A percentile compares a stretch with the other conserved stretches of the same genome.
phyloP scores from a whole-genome alignment of 35 echinoderm and acorn worm genomes.

The Heliocidaris erythrogramma region DNA sequence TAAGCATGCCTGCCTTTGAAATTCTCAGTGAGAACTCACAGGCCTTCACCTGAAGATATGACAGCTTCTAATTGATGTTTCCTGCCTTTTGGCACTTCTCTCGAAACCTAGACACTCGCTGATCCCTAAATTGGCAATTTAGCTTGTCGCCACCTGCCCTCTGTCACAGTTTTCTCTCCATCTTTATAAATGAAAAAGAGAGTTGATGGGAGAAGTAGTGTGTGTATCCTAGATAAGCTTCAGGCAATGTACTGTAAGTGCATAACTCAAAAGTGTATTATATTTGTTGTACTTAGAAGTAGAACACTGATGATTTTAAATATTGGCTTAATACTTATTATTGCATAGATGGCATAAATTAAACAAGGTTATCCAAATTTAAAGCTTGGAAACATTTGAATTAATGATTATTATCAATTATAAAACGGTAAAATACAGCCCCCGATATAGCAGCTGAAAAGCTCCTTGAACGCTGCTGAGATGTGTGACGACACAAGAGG shows the following conservation, averaged over 20 bases:
- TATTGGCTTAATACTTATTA: too few relatives aligned
- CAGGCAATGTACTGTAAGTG: neutral
- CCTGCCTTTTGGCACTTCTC: neutral
- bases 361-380: too few relatives aligned
- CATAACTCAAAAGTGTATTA: constrained; percentile 2
- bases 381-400: too few relatives aligned
- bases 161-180: neutral
- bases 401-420: too few relatives aligned
- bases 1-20: neutral
- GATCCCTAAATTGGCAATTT: constrained; percentile 10
- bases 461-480: too few relatives aligned
- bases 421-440: too few relatives aligned
- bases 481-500: too few relatives aligned
- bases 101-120: neutral
- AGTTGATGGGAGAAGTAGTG: neutral
- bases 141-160: neutral
- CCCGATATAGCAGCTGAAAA: too few relatives aligned
- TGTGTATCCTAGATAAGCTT: neutral
- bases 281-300: too few relatives aligned
- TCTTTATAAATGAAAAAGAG: neutral
- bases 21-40: neutral
- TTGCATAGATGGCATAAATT: too few relatives aligned
- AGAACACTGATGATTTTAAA: too few relatives aligned
- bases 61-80: neutral
- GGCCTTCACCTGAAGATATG: neutral